phyloP scores from a whole-genome alignment of 2,888 invertebrate genomes.

The Emmelina monodactyla region DNA sequence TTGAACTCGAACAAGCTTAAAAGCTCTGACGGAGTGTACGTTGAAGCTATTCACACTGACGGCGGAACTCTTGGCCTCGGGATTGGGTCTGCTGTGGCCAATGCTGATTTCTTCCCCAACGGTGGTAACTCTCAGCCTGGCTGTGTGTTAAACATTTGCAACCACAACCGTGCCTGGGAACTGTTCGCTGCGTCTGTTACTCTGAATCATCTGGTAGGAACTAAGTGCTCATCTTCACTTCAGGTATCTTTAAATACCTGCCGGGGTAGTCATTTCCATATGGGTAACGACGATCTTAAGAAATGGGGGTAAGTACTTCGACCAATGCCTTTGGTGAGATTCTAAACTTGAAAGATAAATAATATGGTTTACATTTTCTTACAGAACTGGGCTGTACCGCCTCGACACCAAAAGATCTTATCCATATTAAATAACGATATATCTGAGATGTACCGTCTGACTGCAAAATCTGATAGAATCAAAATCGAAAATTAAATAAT shows the following conservation, averaged over 20 bases:
- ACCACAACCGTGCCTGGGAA: slow-evolving; percentile 41
- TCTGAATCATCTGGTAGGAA: slow-evolving; percentile 33
- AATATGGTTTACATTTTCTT: slow-evolving; percentile 13
- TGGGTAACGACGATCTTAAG: slow-evolving; percentile 34
- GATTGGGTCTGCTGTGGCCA: slow-evolving; percentile 51
- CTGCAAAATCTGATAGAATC: background rate
- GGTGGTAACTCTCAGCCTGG: slow-evolving; percentile 52
- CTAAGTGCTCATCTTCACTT: slow-evolving; percentile 21
- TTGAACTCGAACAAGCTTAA: slow-evolving; percentile 23
- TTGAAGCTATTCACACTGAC: slow-evolving; percentile 51
- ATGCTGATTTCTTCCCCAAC: slow-evolving; percentile 69
- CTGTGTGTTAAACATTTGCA: slow-evolving; percentile 31
- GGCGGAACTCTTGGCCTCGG: slow-evolving; percentile 45
- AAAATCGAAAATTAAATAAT: too few relatives aligned
- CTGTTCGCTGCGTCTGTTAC: slow-evolving; percentile 34
- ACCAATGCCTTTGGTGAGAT: too few relatives aligned
- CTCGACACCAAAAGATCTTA: slow-evolving; percentile 23
- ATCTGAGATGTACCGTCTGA: background rate
- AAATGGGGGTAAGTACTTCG: slow-evolving; percentile 36
- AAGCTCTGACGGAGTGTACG: slow-evolving; percentile 36
- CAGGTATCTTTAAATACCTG: slow-evolving; percentile 33
- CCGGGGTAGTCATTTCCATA: slow-evolving; percentile 22
- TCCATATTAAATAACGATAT: slow-evolving; percentile 20
- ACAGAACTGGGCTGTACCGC: slow-evolving; percentile 26
- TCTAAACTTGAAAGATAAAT: background rate